Base-by-base conservation (phyloP, 2,797 vertebrate species). In the Hozukius guyotensis region DNA sequence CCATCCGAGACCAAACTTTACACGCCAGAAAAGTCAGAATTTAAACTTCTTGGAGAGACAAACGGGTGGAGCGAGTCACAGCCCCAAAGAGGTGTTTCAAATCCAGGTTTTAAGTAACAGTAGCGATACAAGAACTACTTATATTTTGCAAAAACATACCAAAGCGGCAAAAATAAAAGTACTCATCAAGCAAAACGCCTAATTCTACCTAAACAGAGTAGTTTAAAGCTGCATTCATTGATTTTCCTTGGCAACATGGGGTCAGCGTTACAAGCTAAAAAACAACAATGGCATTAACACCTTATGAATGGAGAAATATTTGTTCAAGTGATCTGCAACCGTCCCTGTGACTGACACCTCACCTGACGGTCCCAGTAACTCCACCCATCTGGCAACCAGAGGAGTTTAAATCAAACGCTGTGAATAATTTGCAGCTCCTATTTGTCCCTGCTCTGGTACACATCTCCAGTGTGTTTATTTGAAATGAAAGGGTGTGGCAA, bases 401-500 rank as follows among this genome's bases (percentile, higher is more conserved):
- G 59, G 6, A 16, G 13, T 11, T 75, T 71, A 67, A 82, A 86
- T 63, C 77, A 80, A 88, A 84, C 46, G 76, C 64, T 63, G 4
- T 55, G 81, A 87, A 84, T 83, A 78, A 86, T 91, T 82, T 79
- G 87, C 86, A 78, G 90, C 81, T 86, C 46, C 81, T 82, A 75
- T 84, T 80, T 85, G 75, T 83, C 79, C 72, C 61, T 20, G 69
- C 69, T 82, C 70, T 71, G 78, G 80, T 87, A 34, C 68, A 78
- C 86, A 85, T 80, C 82, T 69, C 63, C 77, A 22, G 82, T 61
- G 85, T 88, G 90, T 90, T 92, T 92, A 86, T 92, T 90, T 88
- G 83, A 92, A 93, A 84, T 83, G 64, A 90, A 86, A 89, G 92
- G 93, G 91, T 87, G 92, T 92, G 91, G 92, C 90, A 80, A 75